Base-by-base conservation (phyloP, 2,113 vertebrate species). In the Sebastes fasciatus region DNA sequence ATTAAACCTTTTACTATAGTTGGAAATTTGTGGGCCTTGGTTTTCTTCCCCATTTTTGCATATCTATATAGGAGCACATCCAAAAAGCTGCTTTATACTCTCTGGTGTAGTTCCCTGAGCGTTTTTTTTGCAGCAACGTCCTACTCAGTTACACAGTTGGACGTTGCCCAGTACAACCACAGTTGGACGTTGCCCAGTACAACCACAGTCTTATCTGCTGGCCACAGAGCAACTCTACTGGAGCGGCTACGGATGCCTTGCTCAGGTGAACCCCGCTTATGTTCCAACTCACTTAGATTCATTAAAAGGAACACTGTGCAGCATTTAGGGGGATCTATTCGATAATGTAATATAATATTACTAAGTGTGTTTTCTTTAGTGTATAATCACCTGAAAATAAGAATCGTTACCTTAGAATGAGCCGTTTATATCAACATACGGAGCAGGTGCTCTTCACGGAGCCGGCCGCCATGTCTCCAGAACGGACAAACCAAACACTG, bases 131-230 rank as follows among this genome's bases (percentile, higher is more conserved):
- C 45, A 51, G 23, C 51, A n/a, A 60, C 8, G 19, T 42, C 11
- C n/a, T 1, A 4, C 9, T 9, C 9, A 6, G 52, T 46, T 7
- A 26, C 55, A 73, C 52, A 43, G 69, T 17, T 74, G 23, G 52
- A 48, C 26, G 49, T 63, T 57, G 48, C 12, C 69, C 46, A 62
- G 77, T 46, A 48, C 46, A 70, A 57, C 42, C 43, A 49, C 23
- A 63, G 48, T 76, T 74, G 23, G 52, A 48, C 26, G 49, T 63
- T 57, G 48, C 12, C 69, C 46, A 62, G 77, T 46, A 48, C 46
- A 70, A 57, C 42, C 43, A 49, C 26, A 63, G 49, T 76, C 42
- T 71, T 72, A 83, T 83, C 67, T 83, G 45, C 14, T 43, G 57
- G 23, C 49, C 13, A 19, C 43, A 64, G 63, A 62, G 69, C 46